Base-by-base conservation (phyloP, 1,140 invertebrate species). In the Drosophila ambigua region DNA sequence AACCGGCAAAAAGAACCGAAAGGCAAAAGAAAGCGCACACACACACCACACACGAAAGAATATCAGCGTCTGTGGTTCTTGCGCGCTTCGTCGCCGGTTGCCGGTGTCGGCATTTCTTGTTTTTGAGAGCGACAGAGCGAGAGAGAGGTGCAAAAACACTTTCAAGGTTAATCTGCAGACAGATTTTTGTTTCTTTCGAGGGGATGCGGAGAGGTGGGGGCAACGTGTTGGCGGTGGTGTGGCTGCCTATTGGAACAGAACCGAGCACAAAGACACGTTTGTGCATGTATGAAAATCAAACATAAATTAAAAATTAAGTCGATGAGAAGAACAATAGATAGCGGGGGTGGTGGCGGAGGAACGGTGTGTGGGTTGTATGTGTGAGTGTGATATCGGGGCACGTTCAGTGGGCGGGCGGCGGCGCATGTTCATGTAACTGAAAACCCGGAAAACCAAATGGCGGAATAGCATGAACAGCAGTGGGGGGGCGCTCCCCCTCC, bases 401-500 rank as follows among this genome's bases (percentile, higher is more conserved):
- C 79, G 79, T 83, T 67, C 66, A 35, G 8, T 73, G 66, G 72
- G 59, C 72, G 71, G 39, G 48, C 31, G 69, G 57, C 61, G 72
- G 72, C 77, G 83, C 74, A 77, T 81, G 82, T 82, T 77, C 66
- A 66, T 88, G 79, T 77, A 88, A 88, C 60, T 83, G 43, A 72
- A 79, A 89, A 88, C 83, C 83, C 83, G 83, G 83, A 88, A 88
- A 83, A 52, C 72, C 51, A 83, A 83, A 79, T 84, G 65, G 68
- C 79, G 75, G 73, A 82, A 85, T 66, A 75, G 66, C 82, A 85
- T 87, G 82, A 82, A 87, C 81, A 81, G 49, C 57, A 81, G 51
- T 57, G 23, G 65, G 1, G 20, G 20, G 16, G 0, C 16, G 51
- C 50, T 53, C 48, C 61, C 73, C 2, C 41, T 4, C 35, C 6